Evolutionary conservation across 23 tunicate genomes (phyloP).

Genomic region (Styela plicata): DNA sequence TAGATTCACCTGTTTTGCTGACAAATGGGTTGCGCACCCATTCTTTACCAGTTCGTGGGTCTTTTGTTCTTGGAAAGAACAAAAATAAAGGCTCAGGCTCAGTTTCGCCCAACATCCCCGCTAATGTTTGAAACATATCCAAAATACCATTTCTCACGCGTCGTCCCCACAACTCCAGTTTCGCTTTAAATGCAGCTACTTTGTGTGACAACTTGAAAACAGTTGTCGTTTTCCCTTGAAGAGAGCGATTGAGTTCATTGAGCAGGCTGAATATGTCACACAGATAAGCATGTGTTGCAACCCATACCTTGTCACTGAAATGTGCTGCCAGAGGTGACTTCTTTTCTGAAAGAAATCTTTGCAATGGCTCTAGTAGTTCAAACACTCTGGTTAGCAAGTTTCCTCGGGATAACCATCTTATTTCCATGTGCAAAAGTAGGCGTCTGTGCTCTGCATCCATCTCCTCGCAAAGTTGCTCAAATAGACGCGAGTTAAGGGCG

Average conservation of each 20-base stretch:
- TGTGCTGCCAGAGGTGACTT: conserved; percentile 20
- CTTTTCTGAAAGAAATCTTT: conserved; percentile 25
- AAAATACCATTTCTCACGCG: conserved; percentile 27
- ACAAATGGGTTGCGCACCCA: conserved; percentile 53
- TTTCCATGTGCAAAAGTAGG: too few relatives aligned
- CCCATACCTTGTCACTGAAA: too few relatives aligned
- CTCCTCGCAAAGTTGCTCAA: too few relatives aligned
- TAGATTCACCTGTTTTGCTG: too few relatives aligned
- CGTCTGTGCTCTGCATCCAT: conserved; percentile 32
- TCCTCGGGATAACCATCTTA: conserved; percentile 30
- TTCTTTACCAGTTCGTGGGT: conserved; percentile 38
- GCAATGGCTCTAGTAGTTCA: conserved; percentile 30
- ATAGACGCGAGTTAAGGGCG: too few relatives aligned
- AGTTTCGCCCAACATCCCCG: background rate
- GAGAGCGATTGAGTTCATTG: too few relatives aligned
- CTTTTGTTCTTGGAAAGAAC: too few relatives aligned
- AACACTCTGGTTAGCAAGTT: conserved; percentile 29
- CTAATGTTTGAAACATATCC: conserved; percentile 28
- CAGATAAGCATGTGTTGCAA: conserved; percentile 16
- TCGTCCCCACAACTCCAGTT: conserved; percentile 43
- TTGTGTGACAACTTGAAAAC: conserved; percentile 27
- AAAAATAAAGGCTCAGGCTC: background rate
- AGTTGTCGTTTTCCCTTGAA: too few relatives aligned
- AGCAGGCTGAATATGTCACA: conserved; percentile 10
- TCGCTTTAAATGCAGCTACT: conserved; percentile 41